A percentile compares a stretch with the other conserved stretches of the same genome.
Evolutionary conservation across 2,888 invertebrate species (phyloP).

Genomic region (Podabrus alpinus): DNA sequence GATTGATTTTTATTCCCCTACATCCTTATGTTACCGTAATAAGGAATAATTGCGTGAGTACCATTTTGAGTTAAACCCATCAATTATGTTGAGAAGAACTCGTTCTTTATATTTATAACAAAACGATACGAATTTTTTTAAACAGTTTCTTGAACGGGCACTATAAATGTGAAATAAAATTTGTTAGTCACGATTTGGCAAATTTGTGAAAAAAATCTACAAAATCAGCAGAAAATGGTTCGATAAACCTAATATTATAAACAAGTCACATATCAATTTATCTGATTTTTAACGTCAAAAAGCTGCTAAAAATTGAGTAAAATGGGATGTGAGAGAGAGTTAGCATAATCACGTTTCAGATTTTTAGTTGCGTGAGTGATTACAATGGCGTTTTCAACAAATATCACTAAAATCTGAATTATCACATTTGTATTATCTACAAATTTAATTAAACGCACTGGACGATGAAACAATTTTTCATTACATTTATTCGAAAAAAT

Average conservation of each 20-base stretch:
- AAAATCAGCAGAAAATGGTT: neutral
- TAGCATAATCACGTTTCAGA: neutral
- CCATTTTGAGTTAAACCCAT: neutral
- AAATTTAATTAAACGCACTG: neutral
- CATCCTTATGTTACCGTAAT: neutral
- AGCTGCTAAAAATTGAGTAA: neutral
- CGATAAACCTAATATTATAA: neutral
- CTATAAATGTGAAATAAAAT: neutral
- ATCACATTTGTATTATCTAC: neutral
- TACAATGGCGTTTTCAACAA: neutral
- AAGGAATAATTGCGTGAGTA: neutral
- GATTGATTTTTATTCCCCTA: neutral
- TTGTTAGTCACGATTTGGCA: neutral
- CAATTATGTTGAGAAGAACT: too few species aligned
- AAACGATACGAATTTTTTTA: neutral
- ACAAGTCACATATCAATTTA: neutral
- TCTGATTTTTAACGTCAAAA: neutral
- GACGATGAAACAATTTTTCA: too few species aligned
- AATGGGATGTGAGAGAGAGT: neutral
- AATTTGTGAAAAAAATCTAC: neutral
- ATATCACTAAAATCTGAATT: neutral
- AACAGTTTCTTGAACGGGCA: neutral
- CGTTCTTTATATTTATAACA: neutral
- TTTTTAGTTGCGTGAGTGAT: neutral
- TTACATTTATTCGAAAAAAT: neutral